Evolutionary conservation across 2,888 invertebrate genomes (phyloP).

Genomic region (Limnephilus auricula): DNA sequence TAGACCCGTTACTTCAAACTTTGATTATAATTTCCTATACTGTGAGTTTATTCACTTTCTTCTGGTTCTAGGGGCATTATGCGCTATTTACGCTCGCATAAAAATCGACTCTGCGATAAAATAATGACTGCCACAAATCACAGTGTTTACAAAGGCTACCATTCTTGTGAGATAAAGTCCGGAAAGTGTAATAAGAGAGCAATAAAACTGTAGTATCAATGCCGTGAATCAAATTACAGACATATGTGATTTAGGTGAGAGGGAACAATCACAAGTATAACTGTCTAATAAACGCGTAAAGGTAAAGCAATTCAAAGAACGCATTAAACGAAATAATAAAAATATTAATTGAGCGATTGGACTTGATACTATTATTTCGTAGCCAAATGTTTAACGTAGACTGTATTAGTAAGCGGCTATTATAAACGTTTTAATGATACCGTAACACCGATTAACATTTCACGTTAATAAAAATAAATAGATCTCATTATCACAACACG

Average conservation of each 20-base stretch:
- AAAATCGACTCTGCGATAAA: not conserved
- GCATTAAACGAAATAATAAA: not conserved
- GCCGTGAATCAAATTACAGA: constrained; percentile 25
- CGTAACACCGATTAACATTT: no score
- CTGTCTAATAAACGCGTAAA: not conserved
- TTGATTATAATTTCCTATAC: not conserved
- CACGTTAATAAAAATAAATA: no score
- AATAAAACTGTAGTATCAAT: constrained; percentile 23
- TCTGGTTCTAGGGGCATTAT: constrained; percentile 11
- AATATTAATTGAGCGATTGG: not conserved
- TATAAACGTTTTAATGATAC: not conserved
- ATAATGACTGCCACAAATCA: constrained; percentile 25
- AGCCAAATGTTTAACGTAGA: not conserved
- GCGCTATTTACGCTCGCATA: constrained; percentile 31
- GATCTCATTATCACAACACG: no score
- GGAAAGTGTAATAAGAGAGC: constrained; percentile 34
- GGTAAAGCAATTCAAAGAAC: not conserved
- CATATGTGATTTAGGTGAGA: not conserved
- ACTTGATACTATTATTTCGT: not conserved
- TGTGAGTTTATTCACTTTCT: constrained; percentile 1
- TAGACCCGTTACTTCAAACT: constrained; percentile 7
- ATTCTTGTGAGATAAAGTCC: constrained; percentile 25
- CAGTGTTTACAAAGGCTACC: constrained; percentile 35
- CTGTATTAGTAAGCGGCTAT: not conserved
- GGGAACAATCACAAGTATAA: not conserved